Evolutionary conservation across 2,888 invertebrate genomes (phyloP).

Genomic region (Creontiades dilutus): DNA sequence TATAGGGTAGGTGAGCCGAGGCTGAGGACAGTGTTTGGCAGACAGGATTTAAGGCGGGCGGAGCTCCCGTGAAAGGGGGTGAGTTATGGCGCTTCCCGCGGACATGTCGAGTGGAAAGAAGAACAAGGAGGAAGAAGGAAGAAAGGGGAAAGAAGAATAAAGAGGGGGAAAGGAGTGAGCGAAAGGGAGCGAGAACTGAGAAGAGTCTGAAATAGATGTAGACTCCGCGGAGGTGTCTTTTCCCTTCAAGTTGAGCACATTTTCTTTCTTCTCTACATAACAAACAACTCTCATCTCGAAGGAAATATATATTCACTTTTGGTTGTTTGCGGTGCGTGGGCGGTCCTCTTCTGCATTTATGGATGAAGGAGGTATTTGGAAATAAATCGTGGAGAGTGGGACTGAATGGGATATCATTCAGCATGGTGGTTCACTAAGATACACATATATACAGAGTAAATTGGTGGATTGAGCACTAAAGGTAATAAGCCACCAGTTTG

Average conservation of each 20-base stretch:
- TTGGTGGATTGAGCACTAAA: no score
- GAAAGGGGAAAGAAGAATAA: constrained; percentile 45
- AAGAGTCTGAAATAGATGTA: constrained; percentile 66
- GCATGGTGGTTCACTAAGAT: no score
- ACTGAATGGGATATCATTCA: no score
- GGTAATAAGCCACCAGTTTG: no score
- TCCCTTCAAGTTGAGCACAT: constrained; percentile 54
- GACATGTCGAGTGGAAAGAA: constrained; percentile 60
- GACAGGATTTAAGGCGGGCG: constrained; percentile 66
- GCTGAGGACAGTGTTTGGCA: constrained; percentile 68
- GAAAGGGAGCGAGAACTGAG: constrained; percentile 1
- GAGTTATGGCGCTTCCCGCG: constrained; percentile 62
- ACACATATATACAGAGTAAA: no score
- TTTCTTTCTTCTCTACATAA: constrained; percentile 23
- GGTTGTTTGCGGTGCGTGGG: constrained; percentile 9
- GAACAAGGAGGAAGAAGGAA: constrained; percentile 30
- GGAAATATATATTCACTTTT: constrained; percentile 22
- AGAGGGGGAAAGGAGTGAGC: constrained; percentile 35
- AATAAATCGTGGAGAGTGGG: neutral
- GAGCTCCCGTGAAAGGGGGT: constrained; percentile 65
- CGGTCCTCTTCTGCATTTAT: neutral
- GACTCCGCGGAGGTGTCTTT: constrained; percentile 52
- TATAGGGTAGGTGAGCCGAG: neutral
- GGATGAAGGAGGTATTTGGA: neutral
- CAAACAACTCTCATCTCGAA: constrained; percentile 45